These are phyloP conservation scores for Tetranychus urticae DNA, from an alignment of 1,140 invertebrate genomes.

Conservation along the genomic window DNA sequence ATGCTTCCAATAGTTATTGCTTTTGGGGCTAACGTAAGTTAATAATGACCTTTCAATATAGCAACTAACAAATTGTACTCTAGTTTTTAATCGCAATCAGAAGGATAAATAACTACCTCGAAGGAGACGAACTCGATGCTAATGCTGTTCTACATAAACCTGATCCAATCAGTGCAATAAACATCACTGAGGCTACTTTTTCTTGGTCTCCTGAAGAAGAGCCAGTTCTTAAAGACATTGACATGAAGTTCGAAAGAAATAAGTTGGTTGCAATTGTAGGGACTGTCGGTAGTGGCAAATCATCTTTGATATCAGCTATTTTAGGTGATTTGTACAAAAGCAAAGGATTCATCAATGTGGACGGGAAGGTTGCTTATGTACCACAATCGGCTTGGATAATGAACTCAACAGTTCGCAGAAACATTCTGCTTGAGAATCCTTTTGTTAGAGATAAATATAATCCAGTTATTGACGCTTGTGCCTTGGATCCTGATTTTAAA, in stretches of 20 bases:
- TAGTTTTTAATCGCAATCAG: slow-evolving; percentile 36
- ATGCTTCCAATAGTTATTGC: not conserved
- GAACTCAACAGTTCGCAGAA: slow-evolving; percentile 26
- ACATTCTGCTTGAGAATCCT: slow-evolving; percentile 31
- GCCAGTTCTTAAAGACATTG: slow-evolving; percentile 7
- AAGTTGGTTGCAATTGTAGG: slow-evolving; percentile 26
- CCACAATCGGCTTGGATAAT: slow-evolving; percentile 34
- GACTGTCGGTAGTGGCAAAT: slow-evolving; percentile 26
- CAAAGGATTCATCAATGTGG: slow-evolving; percentile 12
- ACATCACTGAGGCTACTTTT: not conserved
- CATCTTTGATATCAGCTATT: slow-evolving; percentile 24
- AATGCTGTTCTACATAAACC: not conserved
- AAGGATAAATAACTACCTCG: slow-evolving; percentile 14
- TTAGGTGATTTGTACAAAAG: slow-evolving; percentile 23
- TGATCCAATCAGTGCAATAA: not conserved
- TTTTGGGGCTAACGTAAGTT: not conserved
- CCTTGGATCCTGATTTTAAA: slow-evolving; percentile 13
- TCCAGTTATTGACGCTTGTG: slow-evolving; percentile 16
- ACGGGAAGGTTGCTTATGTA: slow-evolving; percentile 17
- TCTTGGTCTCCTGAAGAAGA: not conserved
- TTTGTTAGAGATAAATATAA: slow-evolving; percentile 19
- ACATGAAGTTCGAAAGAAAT: slow-evolving; percentile 11
- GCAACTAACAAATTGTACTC: no score
- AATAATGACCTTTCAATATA: not conserved
- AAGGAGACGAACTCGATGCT: slow-evolving; percentile 1